These are phyloP conservation scores for Ivindomyrus marchei DNA, from an alignment of 2,113 vertebrate genomes.

Conservation along the genomic window DNA sequence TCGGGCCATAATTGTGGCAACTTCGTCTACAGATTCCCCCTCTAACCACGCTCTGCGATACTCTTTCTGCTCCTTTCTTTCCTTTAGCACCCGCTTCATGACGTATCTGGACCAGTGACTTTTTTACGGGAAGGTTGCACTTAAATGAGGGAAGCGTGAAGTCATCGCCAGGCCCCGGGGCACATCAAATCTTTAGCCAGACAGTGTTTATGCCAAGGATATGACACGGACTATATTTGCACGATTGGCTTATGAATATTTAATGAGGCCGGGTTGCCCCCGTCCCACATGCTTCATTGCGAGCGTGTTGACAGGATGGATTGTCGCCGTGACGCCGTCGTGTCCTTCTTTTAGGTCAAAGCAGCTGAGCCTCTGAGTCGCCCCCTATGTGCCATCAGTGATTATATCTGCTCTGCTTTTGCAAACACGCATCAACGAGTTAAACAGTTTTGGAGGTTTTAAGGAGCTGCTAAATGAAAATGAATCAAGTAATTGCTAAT, in stretches of 20 bases:
- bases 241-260: constrained; percentile 21
- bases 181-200: constrained; percentile 17
- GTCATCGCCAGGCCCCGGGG: not conserved
- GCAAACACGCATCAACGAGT: not conserved
- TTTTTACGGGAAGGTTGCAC: constrained; percentile 6
- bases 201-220: constrained; percentile 16
- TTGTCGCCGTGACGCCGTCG: not conserved
- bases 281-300: constrained; percentile 4
- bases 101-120: constrained; percentile 9
- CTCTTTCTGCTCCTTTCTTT: not conserved
- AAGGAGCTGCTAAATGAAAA: not conserved
- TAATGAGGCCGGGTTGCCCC: constrained; percentile 5
- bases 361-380: not conserved
- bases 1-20: not conserved
- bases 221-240: constrained; percentile 19
- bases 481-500: not conserved
- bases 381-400: not conserved
- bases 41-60: too few relatives aligned
- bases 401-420: not conserved
- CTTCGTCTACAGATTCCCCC: too few relatives aligned
- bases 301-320: constrained; percentile 11
- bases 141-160: constrained; percentile 18
- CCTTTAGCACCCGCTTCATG: not conserved
- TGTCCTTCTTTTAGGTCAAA: constrained; percentile 17
- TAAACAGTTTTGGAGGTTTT: not conserved